These are phyloP conservation scores for Dasyornis broadbenti DNA, from an alignment of 2,113 vertebrate species.

Conservation along the genomic window DNA sequence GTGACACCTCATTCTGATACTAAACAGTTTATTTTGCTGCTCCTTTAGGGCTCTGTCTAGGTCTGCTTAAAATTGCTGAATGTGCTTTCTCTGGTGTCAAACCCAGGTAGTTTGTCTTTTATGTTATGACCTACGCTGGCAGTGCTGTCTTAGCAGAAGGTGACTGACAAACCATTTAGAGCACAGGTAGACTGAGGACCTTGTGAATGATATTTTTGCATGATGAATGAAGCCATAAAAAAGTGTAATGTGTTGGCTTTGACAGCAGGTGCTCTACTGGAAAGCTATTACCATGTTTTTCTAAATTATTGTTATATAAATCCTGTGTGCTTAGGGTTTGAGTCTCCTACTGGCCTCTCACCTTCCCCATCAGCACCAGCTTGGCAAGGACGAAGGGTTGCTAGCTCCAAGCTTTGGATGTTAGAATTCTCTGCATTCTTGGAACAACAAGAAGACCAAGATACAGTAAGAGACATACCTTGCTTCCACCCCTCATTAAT, in stretches of 20 bases:
- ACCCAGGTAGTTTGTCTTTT: not conserved
- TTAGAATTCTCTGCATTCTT: conserved; percentile 94
- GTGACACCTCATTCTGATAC: not conserved
- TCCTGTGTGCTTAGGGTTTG: conserved; percentile 75
- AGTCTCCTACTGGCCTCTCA: conserved; percentile 79
- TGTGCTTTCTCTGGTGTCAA: not conserved
- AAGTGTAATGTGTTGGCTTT: not conserved
- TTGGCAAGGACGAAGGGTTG: conserved; percentile 91
- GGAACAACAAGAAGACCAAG: conserved; percentile 90
- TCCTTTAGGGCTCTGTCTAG: not conserved
- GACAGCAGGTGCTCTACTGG: not conserved
- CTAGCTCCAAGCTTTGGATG: conserved; percentile 91
- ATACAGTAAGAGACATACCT: conserved; percentile 79
- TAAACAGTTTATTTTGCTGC: not conserved
- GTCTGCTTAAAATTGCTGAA: not conserved
- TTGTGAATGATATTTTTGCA: not conserved
- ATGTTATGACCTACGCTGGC: not conserved
- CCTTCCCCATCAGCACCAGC: conserved; percentile 80
- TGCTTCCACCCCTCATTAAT: not conserved
- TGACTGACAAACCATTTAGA: not conserved
- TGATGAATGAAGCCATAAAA: not conserved
- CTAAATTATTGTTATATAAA: not conserved
- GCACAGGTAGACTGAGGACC: not conserved
- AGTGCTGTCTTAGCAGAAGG: not conserved
- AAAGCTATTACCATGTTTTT: not conserved